phyloP scores from a whole-genome alignment of 2,888 invertebrate species.

The Auanema sp. region DNA sequence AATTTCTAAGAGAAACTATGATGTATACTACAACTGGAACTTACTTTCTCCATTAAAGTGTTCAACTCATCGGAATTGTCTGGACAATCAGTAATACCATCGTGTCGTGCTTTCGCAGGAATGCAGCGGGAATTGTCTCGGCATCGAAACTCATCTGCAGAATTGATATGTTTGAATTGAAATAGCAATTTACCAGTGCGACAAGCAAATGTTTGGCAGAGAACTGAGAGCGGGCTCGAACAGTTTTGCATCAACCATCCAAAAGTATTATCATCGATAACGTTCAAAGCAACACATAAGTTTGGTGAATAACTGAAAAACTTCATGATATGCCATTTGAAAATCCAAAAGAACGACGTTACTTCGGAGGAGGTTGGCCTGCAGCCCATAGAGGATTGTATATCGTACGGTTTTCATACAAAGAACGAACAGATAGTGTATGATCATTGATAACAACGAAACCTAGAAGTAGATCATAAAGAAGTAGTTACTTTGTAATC shows the following conservation, averaged over 20 bases:
- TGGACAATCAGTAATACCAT: conserved; percentile 45
- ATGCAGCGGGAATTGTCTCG: conserved; percentile 50
- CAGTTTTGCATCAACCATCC: conserved; percentile 51
- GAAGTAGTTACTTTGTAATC: too few relatives aligned
- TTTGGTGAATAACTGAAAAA: background rate
- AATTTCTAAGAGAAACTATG: too few relatives aligned
- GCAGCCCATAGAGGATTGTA: conserved; percentile 40
- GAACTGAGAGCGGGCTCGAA: conserved; percentile 25
- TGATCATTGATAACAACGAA: conserved; percentile 6
- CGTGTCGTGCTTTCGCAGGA: conserved; percentile 35
- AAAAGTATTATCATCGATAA: conserved; percentile 15
- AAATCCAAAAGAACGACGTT: conserved; percentile 5
- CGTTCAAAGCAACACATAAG: conserved; percentile 28
- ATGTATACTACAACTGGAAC: background rate
- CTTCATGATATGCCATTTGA: background rate
- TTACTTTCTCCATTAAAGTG: background rate
- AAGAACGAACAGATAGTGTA: background rate
- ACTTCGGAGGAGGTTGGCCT: conserved; percentile 27
- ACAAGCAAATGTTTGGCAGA: conserved; percentile 57
- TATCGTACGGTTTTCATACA: conserved; percentile 10
- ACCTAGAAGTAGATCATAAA: too few relatives aligned
- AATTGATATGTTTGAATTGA: background rate
- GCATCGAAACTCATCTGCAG: conserved; percentile 42
- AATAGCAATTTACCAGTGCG: conserved; percentile 25
- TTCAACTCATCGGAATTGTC: conserved; percentile 47